Evolutionary conservation across 2,888 invertebrate genomes (phyloP).

Genomic region (Thera britannica): DNA sequence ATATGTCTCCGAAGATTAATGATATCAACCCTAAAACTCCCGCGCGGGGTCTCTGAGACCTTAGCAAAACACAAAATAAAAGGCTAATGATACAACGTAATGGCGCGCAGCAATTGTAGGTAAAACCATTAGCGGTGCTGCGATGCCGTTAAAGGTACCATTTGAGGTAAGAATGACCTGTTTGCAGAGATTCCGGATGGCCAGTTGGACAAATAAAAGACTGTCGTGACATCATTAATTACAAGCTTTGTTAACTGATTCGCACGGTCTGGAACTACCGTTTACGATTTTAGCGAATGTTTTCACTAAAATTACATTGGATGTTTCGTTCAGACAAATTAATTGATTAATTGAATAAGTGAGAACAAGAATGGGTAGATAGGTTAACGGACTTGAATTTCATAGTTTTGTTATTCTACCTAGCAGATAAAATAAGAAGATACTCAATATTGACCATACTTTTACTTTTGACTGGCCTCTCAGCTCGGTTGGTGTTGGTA

Average conservation of each 20-base stretch:
- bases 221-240: conserved; percentile 76
- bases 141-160: conserved; percentile 57
- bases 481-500: too few relatives aligned
- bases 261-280: conserved; percentile 44
- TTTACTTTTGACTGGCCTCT: too few relatives aligned
- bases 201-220: conserved; percentile 73
- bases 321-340: conserved; percentile 12
- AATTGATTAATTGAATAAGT: conserved; percentile 20
- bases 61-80: conserved; percentile 75
- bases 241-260: conserved; percentile 59
- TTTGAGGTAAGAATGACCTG: conserved; percentile 70
- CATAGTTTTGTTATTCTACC: neutral
- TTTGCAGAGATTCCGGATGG: conserved; percentile 56
- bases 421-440: too few relatives aligned
- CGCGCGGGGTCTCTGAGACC: conserved; percentile 58
- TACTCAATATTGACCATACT: too few relatives aligned
- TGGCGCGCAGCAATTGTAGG: conserved; percentile 75
- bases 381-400: neutral
- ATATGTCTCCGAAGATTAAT: conserved; percentile 69
- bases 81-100: conserved; percentile 76
- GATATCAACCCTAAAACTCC: conserved; percentile 65
- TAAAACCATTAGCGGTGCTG: conserved; percentile 64
- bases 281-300: conserved; percentile 21
- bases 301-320: conserved; percentile 10
- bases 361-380: neutral